Conservation (phyloP, 1,140 invertebrate genomes). For the Phenacoccus solenopsis region DNA sequence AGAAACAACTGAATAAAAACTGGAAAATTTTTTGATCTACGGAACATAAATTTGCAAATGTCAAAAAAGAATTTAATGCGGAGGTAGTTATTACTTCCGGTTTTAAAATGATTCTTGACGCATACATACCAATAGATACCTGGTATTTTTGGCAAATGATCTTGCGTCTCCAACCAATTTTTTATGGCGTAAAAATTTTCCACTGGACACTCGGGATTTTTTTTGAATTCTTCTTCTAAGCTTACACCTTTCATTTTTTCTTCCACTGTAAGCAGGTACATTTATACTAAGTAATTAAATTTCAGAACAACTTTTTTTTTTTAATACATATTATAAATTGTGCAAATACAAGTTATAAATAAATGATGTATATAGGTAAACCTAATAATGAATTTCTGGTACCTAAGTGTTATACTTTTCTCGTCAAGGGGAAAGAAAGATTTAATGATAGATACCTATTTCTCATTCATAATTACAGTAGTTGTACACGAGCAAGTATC, state of each 20-base stretch:
- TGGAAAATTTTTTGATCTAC: slow-evolving; percentile 4
- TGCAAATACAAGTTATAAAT: no score
- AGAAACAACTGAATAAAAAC: slow-evolving; percentile 7
- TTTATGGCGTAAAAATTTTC: slow-evolving; percentile 33
- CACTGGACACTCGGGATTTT: slow-evolving; percentile 32
- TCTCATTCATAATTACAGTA: no score
- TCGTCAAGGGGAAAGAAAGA: no score
- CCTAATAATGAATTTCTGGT: no score
- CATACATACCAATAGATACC: slow-evolving; percentile 14
- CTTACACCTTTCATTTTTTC: neutral
- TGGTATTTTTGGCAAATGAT: slow-evolving; percentile 33
- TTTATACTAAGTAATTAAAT: neutral
- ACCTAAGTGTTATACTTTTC: no score
- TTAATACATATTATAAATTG: no score
- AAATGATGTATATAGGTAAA: no score
- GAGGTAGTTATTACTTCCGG: neutral
- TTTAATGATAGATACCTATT: no score
- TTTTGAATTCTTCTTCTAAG: slow-evolving; percentile 33
- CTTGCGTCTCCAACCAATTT: slow-evolving; percentile 34
- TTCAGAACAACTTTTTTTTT: no score
- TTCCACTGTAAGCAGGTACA: neutral
- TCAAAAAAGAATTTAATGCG: neutral
- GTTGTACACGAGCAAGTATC: no score
- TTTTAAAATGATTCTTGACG: neutral
- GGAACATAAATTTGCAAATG: neutral